Conservation (phyloP, 2,888 invertebrate genomes). For the Papilio protenor region DNA sequence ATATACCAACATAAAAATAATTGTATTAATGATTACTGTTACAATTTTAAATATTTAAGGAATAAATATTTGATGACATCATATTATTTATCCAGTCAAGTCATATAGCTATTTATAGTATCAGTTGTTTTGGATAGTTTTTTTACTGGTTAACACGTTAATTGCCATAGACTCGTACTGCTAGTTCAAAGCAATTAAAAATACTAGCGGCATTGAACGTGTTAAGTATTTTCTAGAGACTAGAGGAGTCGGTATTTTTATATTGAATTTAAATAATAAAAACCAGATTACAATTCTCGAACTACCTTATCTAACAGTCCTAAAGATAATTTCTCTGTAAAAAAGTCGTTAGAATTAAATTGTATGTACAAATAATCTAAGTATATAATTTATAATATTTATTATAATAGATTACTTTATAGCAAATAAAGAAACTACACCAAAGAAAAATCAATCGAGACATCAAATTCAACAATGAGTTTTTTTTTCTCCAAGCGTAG, state of each 20-base stretch:
- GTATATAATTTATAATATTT: not conserved
- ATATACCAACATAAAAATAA: too few relatives aligned
- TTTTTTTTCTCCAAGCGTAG: conserved; percentile 82
- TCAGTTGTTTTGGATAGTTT: too few relatives aligned
- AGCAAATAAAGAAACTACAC: conserved; percentile 74
- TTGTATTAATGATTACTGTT: too few relatives aligned
- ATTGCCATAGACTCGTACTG: too few relatives aligned
- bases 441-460: conserved; percentile 71
- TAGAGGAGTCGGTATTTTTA: not conserved
- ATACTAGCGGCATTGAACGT: too few relatives aligned
- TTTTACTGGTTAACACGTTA: too few relatives aligned
- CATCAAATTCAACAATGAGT: conserved; percentile 77
- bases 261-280: not conserved
- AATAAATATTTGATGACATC: too few relatives aligned
- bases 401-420: not conserved
- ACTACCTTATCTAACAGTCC: not conserved
- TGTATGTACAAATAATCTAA: conserved; percentile 22
- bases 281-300: not conserved
- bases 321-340: conserved; percentile 24
- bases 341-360: conserved; percentile 26
- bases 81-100: too few relatives aligned
- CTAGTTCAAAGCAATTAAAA: too few relatives aligned
- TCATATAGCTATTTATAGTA: too few relatives aligned
- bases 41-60: too few relatives aligned
- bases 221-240: not conserved